Base-by-base conservation (phyloP, 1,140 invertebrate genomes). In the Drosophila mauritiana region DNA sequence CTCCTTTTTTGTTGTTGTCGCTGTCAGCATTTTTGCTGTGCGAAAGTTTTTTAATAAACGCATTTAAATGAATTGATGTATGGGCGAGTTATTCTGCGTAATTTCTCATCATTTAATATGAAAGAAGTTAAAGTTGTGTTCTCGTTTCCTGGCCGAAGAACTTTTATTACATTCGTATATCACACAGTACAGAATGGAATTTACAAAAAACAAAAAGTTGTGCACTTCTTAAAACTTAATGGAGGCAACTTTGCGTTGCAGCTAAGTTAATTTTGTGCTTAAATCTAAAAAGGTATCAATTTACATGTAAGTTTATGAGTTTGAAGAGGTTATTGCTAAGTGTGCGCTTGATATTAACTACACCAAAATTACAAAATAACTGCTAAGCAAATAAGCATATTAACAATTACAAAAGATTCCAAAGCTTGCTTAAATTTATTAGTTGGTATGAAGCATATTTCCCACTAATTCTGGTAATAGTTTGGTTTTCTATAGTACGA, bases 1-100 rank as follows among this genome's bases (percentile, higher is more conserved):
- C 31, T 42, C 20, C 51, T 65, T 25, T 27, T 8, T 27, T 10
- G 4, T n/a, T 59, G 51, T 59, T 76, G 72, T 45, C 52, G 81
- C 65, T 55, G 78, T 79, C 70, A 79, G 80, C 79, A 31, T 62
- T 58, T 79, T 82, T 85, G 48, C 72, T 45, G n/a, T 48, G 11
- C 31, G 40, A 88, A 88, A 83, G 57, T 88, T 88, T 88, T 88
- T 88, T 88, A 89, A 88, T 88, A 89, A 88, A 82, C 81, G 68
- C 72, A 88, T 88, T 88, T 83, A 88, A 83, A 89, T 88, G 70
- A 88, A 88, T 89, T 88, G 73, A 86, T 79, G 78, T 76, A 78
- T 62, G 62, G 61, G 17, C 55, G 61, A 56, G 45, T 54, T 57
- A 52, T 70, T 53, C 37, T 39, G 39, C 31, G 65, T 80, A 68